Conservation (phyloP, 2,113 vertebrate species). For the Apteryx owenii region DNA sequence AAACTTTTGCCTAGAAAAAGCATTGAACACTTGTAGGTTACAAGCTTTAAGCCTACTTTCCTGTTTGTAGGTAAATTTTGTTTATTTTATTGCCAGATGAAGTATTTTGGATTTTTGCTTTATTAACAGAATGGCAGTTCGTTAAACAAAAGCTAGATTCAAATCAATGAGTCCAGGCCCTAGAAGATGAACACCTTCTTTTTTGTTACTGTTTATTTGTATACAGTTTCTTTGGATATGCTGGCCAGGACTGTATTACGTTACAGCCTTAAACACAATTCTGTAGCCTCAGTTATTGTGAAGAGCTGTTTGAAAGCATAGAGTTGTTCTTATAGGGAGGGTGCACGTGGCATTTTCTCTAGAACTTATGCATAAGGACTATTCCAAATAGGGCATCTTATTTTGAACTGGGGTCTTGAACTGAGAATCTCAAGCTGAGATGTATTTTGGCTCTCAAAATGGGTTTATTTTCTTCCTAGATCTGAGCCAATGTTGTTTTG, state of each 20-base stretch:
- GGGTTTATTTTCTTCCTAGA: neutral
- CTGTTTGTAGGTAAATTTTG: neutral
- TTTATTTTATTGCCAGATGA: neutral
- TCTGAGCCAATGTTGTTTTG: neutral
- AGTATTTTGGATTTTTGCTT: neutral
- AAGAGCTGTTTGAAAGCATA: neutral
- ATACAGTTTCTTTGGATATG: fast-evolving
- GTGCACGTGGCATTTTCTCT: neutral
- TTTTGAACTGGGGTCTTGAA: neutral
- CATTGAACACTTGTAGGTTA: neutral
- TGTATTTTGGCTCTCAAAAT: neutral
- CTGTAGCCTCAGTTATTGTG: neutral
- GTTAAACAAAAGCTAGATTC: neutral
- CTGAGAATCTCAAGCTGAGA: neutral
- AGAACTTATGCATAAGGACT: neutral
- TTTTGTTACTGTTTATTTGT: neutral
- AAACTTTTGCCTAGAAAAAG: neutral
- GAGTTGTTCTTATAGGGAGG: neutral
- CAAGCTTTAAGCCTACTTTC: neutral
- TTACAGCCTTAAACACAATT: neutral
- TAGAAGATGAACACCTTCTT: neutral
- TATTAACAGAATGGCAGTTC: neutral
- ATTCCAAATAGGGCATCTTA: neutral
- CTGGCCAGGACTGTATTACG: neutral
- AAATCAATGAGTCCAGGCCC: neutral